Percentiles rank a stretch among this genome's conserved stretches.
Evolutionary conservation across 2,888 invertebrate genomes (phyloP).

Genomic region (Agrochola lota): DNA sequence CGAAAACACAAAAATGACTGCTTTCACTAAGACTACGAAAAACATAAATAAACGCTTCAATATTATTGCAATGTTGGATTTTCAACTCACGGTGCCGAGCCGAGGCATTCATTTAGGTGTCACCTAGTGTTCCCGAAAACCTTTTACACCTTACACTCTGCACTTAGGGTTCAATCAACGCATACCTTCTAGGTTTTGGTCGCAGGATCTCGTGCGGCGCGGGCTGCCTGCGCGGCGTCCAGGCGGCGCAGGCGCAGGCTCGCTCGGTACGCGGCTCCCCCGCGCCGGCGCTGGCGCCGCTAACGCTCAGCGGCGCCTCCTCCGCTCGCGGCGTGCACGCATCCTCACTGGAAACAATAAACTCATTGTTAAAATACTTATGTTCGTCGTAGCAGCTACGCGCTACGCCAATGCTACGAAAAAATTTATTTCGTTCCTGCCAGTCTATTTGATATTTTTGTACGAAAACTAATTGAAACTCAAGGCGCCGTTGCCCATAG

Average conservation of each 20-base stretch:
- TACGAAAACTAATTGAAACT: background rate
- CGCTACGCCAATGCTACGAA: conserved; percentile 4
- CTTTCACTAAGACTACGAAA: background rate
- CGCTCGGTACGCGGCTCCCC: conserved; percentile 74
- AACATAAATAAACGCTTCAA: no score
- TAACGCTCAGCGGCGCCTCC: conserved; percentile 78
- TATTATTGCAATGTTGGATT: background rate
- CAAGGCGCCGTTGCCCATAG: background rate
- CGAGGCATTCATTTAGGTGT: background rate
- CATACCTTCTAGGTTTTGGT: conserved; percentile 95
- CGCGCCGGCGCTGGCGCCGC: conserved; percentile 63
- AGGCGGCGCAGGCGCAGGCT: conserved; percentile 86
- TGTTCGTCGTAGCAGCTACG: background rate
- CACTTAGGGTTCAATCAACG: background rate
- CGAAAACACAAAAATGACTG: no score
- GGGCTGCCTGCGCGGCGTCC: conserved; percentile 85
- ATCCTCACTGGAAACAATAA: conserved; percentile 83
- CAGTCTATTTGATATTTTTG: background rate
- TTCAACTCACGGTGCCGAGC: no score
- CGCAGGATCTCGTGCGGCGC: conserved; percentile 96
- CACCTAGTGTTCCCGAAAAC: background rate
- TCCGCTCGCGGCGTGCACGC: conserved; percentile 85
- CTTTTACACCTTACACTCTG: background rate
- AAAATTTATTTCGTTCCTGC: background rate
- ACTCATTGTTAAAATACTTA: background rate